phyloP scores from a whole-genome alignment of 2,113 vertebrate species.

The Grammomys surdaster region DNA sequence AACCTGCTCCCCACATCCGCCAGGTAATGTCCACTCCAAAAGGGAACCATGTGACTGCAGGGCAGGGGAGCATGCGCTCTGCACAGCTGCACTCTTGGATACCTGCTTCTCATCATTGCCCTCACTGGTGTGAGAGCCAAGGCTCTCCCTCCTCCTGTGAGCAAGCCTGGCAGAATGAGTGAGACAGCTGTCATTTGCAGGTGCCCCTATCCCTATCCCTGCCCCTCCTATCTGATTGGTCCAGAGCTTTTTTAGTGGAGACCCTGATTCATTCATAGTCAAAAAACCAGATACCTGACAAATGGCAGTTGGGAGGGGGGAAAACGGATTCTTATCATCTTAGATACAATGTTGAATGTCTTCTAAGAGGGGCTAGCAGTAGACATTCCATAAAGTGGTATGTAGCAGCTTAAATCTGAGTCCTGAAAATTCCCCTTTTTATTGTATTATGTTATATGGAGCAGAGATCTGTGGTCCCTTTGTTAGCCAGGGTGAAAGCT shows the following conservation, averaged over 20 bases:
- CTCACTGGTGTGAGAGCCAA: neutral
- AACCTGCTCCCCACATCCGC: neutral
- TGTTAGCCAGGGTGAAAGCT: neutral
- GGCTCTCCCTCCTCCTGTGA: no score
- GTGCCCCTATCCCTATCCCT: accelerated
- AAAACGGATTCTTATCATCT: neutral
- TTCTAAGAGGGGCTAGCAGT: neutral
- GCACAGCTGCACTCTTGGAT: neutral
- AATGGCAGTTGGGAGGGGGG: neutral
- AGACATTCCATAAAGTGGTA: neutral
- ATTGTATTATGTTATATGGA: neutral
- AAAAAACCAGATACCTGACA: neutral
- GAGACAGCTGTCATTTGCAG: neutral
- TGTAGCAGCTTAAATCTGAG: neutral
- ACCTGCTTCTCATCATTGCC: neutral
- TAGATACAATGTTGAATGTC: neutral
- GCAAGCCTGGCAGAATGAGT: neutral
- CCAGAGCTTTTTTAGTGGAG: neutral
- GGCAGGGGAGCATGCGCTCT: no score
- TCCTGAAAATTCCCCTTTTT: no score
- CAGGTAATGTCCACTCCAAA: neutral
- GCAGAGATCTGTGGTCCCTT: neutral
- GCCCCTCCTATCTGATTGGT: neutral
- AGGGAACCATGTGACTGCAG: neutral
- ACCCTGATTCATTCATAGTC: neutral